phyloP scores from a whole-genome alignment of 1,140 invertebrate genomes.

The Arion vulgaris region DNA sequence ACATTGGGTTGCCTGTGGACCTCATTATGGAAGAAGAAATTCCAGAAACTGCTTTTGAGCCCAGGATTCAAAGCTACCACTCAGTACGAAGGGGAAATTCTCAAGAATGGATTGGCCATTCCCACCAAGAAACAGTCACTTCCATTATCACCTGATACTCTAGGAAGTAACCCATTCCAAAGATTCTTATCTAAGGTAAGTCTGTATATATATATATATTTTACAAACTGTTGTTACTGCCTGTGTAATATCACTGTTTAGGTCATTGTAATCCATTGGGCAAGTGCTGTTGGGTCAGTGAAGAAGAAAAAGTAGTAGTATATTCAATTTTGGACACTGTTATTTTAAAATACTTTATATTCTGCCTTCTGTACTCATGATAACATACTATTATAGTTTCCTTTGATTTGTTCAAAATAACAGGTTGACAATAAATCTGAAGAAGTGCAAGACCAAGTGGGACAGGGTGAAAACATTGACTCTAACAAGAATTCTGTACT shows the following conservation, averaged over 20 bases:
- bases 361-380: too few relatives aligned
- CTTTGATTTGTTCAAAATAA: background rate
- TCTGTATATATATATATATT: too few relatives aligned
- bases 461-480: background rate
- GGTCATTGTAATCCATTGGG: too few relatives aligned
- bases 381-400: too few relatives aligned
- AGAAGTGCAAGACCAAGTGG: background rate
- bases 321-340: too few relatives aligned
- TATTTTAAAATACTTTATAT: too few relatives aligned
- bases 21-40: slow-evolving; percentile 55
- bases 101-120: slow-evolving; percentile 56
- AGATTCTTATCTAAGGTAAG: slow-evolving; percentile 1
- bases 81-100: slow-evolving; percentile 47
- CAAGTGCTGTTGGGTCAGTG: too few relatives aligned
- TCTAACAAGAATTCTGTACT: background rate
- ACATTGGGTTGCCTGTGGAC: slow-evolving; percentile 51
- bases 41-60: slow-evolving; percentile 60
- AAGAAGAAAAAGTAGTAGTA: too few relatives aligned
- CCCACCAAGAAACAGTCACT: slow-evolving; percentile 34
- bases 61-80: slow-evolving; percentile 44
- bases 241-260: too few relatives aligned
- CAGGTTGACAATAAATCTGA: background rate
- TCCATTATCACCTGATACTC: background rate
- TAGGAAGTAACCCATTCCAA: background rate
- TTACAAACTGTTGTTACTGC: too few relatives aligned